A percentile compares a stretch with the other conserved stretches of the same genome.
phyloP scores from a whole-genome alignment of 2,888 invertebrate species.

The Pristionchus entomophagus region DNA sequence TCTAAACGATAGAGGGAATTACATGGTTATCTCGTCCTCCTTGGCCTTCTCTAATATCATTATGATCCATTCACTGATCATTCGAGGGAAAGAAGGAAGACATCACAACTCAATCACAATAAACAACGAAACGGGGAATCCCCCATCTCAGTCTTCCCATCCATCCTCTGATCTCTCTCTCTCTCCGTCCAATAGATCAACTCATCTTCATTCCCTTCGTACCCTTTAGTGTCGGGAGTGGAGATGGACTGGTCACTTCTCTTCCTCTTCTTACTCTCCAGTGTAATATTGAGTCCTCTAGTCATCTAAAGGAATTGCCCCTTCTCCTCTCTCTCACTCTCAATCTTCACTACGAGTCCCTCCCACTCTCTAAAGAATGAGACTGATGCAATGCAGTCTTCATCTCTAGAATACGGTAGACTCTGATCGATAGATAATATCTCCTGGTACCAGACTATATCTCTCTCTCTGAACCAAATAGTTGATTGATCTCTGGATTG shows the following conservation, averaged over 20 bases:
- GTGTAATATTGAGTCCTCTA: constrained; percentile 26
- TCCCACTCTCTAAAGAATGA: constrained; percentile 16
- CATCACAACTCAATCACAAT: not conserved
- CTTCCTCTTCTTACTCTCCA: not conserved
- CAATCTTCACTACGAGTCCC: not conserved
- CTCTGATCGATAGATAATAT: not conserved
- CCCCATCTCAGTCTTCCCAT: not conserved
- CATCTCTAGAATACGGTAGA: not conserved
- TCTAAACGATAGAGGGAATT: not conserved
- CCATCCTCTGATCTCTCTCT: no score
- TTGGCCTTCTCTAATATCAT: no score
- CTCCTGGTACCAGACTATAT: not conserved
- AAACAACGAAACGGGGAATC: not conserved
- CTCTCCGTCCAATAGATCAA: not conserved
- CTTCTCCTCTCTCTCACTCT: constrained; percentile 6
- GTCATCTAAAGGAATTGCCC: constrained; percentile 22
- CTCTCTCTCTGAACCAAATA: no score
- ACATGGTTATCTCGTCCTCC: no score
- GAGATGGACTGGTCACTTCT: not conserved
- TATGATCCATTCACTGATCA: not conserved
- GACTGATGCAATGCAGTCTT: not conserved
- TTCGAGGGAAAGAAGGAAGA: not conserved
- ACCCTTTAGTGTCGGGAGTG: constrained; percentile 9
- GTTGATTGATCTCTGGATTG: not conserved
- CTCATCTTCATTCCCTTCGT: no score